Conservation (phyloP, 1,140 invertebrate genomes). For the Drosophila equinoxialis region DNA sequence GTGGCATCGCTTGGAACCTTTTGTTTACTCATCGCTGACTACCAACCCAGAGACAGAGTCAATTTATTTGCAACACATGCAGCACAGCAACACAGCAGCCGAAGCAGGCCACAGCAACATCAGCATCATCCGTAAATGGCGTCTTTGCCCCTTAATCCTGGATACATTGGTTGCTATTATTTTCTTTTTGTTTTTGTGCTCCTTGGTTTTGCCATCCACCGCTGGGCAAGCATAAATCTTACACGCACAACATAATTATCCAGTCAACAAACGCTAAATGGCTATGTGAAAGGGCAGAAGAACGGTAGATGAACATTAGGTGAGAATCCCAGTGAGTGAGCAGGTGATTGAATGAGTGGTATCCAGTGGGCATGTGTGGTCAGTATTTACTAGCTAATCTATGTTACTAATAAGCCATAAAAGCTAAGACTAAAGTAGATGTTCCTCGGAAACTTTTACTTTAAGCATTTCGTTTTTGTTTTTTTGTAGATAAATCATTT, state of each 20-base stretch:
- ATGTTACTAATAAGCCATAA: conserved; percentile 45
- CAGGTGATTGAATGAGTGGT: conserved; percentile 40
- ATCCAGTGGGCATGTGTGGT: conserved; percentile 39
- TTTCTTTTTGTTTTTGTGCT: conserved; percentile 1
- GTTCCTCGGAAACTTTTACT: not conserved
- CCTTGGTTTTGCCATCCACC: not conserved
- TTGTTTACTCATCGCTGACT: conserved; percentile 61
- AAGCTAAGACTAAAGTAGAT: conserved; percentile 21
- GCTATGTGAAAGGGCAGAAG: conserved; percentile 41
- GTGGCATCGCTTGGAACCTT: conserved; percentile 31
- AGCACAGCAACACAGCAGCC: conserved; percentile 28
- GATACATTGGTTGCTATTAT: conserved; percentile 5
- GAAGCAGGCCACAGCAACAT: conserved; percentile 3
- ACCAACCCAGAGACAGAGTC: conserved; percentile 64
- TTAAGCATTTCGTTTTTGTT: not conserved
- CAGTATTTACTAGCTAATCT: conserved; percentile 44
- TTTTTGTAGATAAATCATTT: too few species aligned
- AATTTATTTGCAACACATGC: conserved; percentile 78
- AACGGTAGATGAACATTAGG: conserved; percentile 7
- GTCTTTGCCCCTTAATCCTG: conserved; percentile 73
- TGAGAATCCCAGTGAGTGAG: not conserved
- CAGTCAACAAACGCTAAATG: conserved; percentile 78
- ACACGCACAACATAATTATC: conserved; percentile 79
- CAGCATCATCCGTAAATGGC: conserved; percentile 49
- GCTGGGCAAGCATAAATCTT: conserved; percentile 65